A percentile compares a stretch with the other conserved stretches of the same genome.
These are phyloP conservation scores for Rhagoletis pomonella DNA, from an alignment of 1,140 invertebrate species.

Conservation along the genomic window DNA sequence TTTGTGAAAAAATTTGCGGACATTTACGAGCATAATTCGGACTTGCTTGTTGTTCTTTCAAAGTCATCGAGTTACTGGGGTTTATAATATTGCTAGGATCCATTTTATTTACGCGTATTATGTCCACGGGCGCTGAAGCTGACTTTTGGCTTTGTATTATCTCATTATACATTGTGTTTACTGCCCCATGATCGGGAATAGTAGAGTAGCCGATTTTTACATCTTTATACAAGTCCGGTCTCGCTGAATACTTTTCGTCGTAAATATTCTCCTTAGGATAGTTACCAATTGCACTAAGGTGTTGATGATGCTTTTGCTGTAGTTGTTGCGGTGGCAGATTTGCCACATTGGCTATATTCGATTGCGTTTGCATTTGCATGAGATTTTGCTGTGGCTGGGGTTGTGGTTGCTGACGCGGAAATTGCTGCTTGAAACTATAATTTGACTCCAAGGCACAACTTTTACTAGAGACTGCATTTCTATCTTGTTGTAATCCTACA, in stretches of 20 bases:
- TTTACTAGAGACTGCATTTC: constrained; percentile 16
- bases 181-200: background rate
- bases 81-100: constrained; percentile 64
- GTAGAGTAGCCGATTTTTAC: constrained; percentile 39
- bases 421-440: constrained; percentile 46
- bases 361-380: constrained; percentile 30
- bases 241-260: constrained; percentile 19
- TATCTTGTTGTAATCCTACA: constrained; percentile 28
- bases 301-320: constrained; percentile 24
- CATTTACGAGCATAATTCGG: constrained; percentile 69
- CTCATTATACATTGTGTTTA: constrained; percentile 19
- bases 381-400: constrained; percentile 31
- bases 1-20: constrained; percentile 64
- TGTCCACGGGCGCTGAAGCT: background rate
- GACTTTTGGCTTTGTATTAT: background rate
- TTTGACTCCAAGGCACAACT: constrained; percentile 44
- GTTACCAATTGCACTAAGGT: background rate
- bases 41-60: constrained; percentile 68
- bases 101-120: background rate
- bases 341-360: constrained; percentile 12
- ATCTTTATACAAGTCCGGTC: background rate
- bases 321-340: constrained; percentile 21
- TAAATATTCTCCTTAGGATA: constrained; percentile 37
- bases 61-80: constrained; percentile 64
- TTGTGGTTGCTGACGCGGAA: constrained; percentile 15